phyloP scores from a whole-genome alignment of 2,113 vertebrate species.

The Aspiorhynchus laticeps region DNA sequence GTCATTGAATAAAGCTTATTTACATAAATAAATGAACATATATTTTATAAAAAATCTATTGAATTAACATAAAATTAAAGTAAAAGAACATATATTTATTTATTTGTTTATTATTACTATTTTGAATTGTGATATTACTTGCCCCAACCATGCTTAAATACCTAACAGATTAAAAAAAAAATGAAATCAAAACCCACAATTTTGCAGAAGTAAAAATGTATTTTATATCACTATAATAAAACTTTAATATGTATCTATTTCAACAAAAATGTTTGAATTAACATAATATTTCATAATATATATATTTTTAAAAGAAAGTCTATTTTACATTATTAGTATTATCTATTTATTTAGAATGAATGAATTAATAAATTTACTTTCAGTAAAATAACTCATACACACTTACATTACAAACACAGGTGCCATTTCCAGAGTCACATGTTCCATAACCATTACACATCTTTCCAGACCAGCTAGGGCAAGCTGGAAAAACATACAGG shows the following conservation, averaged over 20 bases:
- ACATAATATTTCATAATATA: too few species aligned
- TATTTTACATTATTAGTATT: too few species aligned
- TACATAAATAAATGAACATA: neutral
- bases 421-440: slow-evolving; percentile 91
- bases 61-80: neutral
- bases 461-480: slow-evolving; percentile 81
- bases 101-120: neutral
- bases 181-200: too few species aligned
- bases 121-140: neutral
- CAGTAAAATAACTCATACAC: neutral
- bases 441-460: slow-evolving; percentile 83
- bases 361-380: neutral
- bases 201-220: too few species aligned
- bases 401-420: slow-evolving; percentile 86
- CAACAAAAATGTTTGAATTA: neutral
- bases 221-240: too few species aligned
- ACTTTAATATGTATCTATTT: neutral
- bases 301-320: too few species aligned
- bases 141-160: neutral
- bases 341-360: too few species aligned
- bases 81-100: neutral
- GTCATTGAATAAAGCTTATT: neutral
- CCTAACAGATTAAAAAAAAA: neutral
- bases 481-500: slow-evolving; percentile 75
- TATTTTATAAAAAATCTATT: neutral